Evolutionary conservation across 1,140 invertebrate species (phyloP).

Genomic region (Drosophila auraria): DNA sequence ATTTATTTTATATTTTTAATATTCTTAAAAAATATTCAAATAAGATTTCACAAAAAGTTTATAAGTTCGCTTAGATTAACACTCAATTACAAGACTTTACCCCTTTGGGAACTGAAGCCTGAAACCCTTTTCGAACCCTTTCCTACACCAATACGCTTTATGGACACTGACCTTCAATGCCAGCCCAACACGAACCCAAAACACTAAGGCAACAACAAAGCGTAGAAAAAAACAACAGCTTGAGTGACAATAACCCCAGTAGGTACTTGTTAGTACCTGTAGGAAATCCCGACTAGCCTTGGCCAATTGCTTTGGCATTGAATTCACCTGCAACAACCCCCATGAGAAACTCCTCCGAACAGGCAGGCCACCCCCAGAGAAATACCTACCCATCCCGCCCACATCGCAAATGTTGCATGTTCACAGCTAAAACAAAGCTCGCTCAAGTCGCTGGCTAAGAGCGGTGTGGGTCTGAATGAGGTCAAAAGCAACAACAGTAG

Average conservation of each 20-base stretch:
- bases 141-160: conserved; percentile 16
- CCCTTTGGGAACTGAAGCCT: background rate
- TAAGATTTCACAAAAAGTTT: background rate
- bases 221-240: background rate
- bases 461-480: conserved; percentile 56
- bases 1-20: background rate
- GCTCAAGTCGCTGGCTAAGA: background rate
- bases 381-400: conserved; percentile 1
- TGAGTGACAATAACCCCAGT: conserved; percentile 18
- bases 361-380: background rate
- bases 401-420: conserved; percentile 48
- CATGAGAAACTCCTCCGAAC: conserved; percentile 30
- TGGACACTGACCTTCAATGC: conserved; percentile 46
- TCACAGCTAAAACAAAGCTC: conserved; percentile 20
- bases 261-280: conserved; percentile 1
- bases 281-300: conserved; percentile 54
- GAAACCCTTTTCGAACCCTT: conserved; percentile 1
- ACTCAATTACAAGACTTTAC: conserved; percentile 15
- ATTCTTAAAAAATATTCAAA: background rate
- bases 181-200: conserved; percentile 14
- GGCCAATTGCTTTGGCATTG: conserved; percentile 67
- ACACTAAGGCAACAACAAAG: conserved; percentile 11
- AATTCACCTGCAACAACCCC: conserved; percentile 48
- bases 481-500: conserved; percentile 48
- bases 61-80: conserved; percentile 1